Conservation (phyloP, 2,797 vertebrate species). For the Triplophysa bombifrons region DNA sequence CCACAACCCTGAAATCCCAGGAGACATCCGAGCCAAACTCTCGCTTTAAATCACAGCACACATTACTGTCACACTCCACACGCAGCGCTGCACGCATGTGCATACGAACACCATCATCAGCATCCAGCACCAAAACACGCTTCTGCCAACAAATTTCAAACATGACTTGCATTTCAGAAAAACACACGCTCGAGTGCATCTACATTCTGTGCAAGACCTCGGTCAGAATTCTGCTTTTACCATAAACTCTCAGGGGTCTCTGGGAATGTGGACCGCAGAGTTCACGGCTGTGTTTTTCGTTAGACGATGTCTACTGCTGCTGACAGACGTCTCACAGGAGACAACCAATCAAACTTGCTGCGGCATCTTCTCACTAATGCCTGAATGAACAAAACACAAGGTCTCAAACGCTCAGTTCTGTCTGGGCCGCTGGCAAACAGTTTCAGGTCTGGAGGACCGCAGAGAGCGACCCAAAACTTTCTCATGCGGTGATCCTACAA, state of each 20-base stretch:
- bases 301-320: conserved; percentile 61
- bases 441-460: background rate
- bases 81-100: background rate
- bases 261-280: conserved; percentile 63
- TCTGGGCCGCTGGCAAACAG: background rate
- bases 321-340: conserved; percentile 9
- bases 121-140: background rate
- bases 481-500: conserved; percentile 57
- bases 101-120: background rate
- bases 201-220: background rate
- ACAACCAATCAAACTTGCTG: background rate
- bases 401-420: background rate
- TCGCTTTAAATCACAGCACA: background rate
- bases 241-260: conserved; percentile 29
- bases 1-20: conserved; percentile 28
- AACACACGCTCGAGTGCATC: background rate
- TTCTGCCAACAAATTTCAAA: conserved; percentile 1
- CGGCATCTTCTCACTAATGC: background rate
- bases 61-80: conserved; percentile 15
- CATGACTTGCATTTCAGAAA: conserved; percentile 13
- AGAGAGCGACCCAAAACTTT: conserved; percentile 55
- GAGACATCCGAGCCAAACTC: conserved; percentile 9
- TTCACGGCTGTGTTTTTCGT: conserved; percentile 74
- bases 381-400: background rate
- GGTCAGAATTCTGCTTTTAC: background rate